Evolutionary conservation across 2,113 vertebrate species (phyloP).

Genomic region (Aix galericulata): DNA sequence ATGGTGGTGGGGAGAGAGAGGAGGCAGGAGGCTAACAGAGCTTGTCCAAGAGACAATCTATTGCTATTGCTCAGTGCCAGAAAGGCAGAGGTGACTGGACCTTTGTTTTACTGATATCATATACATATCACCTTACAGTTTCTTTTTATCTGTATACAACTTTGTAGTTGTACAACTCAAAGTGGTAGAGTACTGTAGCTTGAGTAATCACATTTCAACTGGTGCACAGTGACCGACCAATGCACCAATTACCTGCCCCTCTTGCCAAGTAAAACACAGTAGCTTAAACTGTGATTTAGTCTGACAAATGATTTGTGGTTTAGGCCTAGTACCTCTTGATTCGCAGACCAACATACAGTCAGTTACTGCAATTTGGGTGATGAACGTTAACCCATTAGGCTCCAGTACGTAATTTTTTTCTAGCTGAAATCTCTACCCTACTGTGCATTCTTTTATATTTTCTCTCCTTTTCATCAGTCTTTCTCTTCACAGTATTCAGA

Average conservation of each 20-base stretch:
- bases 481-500: neutral
- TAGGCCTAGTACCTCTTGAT: neutral
- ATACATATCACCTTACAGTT: neutral
- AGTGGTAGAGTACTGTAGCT: neutral
- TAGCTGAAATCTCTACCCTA: neutral
- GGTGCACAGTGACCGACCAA: neutral
- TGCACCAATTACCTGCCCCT: neutral
- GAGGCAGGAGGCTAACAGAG: constrained; percentile 76
- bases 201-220: neutral
- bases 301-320: constrained; percentile 45
- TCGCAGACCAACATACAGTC: neutral
- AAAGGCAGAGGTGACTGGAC: neutral
- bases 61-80: neutral
- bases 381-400: constrained; percentile 9
- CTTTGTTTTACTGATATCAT: neutral
- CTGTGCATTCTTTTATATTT: neutral
- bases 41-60: constrained; percentile 68
- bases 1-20: neutral
- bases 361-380: neutral
- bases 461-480: neutral
- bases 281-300: neutral
- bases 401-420: neutral
- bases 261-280: constrained; percentile 29
- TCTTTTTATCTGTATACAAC: neutral
- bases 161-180: neutral